These are phyloP conservation scores for Semotilus atromaculatus DNA, from an alignment of 2,797 vertebrate genomes.

Conservation along the genomic window DNA sequence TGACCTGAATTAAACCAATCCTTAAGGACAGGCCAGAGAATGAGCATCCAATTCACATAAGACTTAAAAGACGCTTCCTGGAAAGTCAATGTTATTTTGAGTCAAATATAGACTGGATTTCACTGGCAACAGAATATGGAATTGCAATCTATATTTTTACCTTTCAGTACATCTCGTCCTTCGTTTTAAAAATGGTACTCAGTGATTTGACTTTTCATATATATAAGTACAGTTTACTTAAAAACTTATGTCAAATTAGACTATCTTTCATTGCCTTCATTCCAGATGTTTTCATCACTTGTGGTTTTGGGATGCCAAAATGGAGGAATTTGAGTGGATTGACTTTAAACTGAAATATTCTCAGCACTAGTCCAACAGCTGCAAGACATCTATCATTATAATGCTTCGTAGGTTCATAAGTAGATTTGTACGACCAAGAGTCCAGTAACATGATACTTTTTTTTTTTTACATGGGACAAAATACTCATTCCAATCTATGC, in stretches of 20 bases:
- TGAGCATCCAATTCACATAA: not conserved
- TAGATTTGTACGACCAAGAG: not conserved
- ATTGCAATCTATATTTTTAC: conserved; percentile 7
- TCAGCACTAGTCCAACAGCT: not conserved
- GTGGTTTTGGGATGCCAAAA: conserved; percentile 1
- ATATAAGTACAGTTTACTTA: not conserved
- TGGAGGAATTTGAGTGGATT: not conserved
- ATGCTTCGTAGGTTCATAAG: not conserved
- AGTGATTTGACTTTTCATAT: conserved; percentile 3
- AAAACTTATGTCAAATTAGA: conserved; percentile 6
- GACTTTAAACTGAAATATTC: conserved; percentile 12
- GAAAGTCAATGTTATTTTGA: not conserved
- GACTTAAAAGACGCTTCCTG: not conserved
- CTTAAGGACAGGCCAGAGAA: not conserved
- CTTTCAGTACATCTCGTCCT: conserved; percentile 1
- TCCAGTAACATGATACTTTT: not conserved
- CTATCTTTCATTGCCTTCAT: not conserved
- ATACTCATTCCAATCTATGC: not conserved
- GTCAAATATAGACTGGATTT: conserved; percentile 8
- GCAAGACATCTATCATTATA: not conserved
- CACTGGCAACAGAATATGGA: not conserved
- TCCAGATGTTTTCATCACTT: conserved; percentile 10
- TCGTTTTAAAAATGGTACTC: conserved; percentile 1
- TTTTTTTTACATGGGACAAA: not conserved
- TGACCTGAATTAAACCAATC: not conserved